Conservation (phyloP, 2,888 invertebrate genomes). For the Pyrocoelia pectoralis region DNA sequence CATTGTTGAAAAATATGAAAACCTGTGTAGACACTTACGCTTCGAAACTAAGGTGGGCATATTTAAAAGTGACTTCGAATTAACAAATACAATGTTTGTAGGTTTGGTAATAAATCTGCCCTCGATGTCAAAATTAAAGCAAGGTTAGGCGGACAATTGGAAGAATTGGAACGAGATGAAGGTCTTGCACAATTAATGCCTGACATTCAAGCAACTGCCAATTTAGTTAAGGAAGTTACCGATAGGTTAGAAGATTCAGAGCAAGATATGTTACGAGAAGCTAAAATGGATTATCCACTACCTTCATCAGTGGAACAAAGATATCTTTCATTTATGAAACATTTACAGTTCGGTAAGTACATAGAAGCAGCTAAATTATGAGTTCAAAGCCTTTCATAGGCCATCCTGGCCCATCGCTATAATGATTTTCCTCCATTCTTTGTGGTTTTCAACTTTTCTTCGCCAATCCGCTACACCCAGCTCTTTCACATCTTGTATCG, state of each 20-base stretch:
- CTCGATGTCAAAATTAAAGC: constrained; percentile 45
- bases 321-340: constrained; percentile 88
- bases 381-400: no score
- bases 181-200: constrained; percentile 88
- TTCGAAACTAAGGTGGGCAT: constrained; percentile 76
- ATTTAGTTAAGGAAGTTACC: constrained; percentile 62
- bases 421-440: no score
- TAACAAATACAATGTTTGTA: constrained; percentile 27
- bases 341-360: constrained; percentile 84
- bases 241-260: constrained; percentile 55
- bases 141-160: constrained; percentile 54
- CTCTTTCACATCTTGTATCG: no score
- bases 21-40: constrained; percentile 92
- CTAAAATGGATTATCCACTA: constrained; percentile 61
- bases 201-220: constrained; percentile 82
- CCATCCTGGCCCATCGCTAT: no score
- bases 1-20: constrained; percentile 86
- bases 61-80: no score
- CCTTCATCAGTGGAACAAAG: constrained; percentile 73
- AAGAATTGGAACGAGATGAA: constrained; percentile 86
- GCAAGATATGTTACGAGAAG: constrained; percentile 47
- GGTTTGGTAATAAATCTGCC: constrained; percentile 48
- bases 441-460: no score
- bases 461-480: no score
- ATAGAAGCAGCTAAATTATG: no score